Evolutionary conservation across 1,140 invertebrate species (phyloP), one percentile per base, ranked within the genome.

Genomic region (Drosophila fuyamai): DNA sequence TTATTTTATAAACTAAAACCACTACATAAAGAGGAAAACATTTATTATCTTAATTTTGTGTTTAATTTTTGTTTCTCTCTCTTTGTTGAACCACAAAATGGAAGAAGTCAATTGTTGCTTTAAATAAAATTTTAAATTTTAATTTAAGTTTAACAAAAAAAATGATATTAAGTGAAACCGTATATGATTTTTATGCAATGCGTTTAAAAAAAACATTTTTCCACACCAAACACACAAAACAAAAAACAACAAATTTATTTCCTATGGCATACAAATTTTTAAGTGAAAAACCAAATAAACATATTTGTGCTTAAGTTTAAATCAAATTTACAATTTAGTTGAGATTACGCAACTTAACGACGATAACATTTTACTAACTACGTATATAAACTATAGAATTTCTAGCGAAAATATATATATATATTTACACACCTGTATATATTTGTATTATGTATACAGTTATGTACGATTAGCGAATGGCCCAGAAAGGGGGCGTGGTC

Each of bases 291-390:
- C 65, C 65, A 68, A 76, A 76, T 68, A 76, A 85, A 79, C 68
- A 79, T 76, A 76, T 75, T 77, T 86, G 80, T 83, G 83, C 83
- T 83, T 86, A 89, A 88, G 83, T 86, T 86, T 86, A 88, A 88
- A 88, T 83, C 71, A 86, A 86, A 86, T 86, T 86, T 86, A 88
- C 84, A 86, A 86, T 83, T 86, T 77, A 88, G 84, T 86, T 86
- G 84, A 86, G 83, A 88, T 86, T 88, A 82, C 76, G 51, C 70
- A 59, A 76, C 54, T 51, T 76, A 56, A 66, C 62, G 59, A 79
- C 63, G 71, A 79, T 67, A 81, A 78, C 56, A 54, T 76, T 61
- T 62, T 68, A 79, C 41, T 65, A 77, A 62, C 57, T 70, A 79
- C 58, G 51, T 72, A 47, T 72, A 47, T 63, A 55, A 60, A 70